Percentiles rank a stretch among this genome's conserved stretches.
Conservation (phyloP, 2,113 vertebrate genomes). For the Phylloscopus trochiloides region DNA sequence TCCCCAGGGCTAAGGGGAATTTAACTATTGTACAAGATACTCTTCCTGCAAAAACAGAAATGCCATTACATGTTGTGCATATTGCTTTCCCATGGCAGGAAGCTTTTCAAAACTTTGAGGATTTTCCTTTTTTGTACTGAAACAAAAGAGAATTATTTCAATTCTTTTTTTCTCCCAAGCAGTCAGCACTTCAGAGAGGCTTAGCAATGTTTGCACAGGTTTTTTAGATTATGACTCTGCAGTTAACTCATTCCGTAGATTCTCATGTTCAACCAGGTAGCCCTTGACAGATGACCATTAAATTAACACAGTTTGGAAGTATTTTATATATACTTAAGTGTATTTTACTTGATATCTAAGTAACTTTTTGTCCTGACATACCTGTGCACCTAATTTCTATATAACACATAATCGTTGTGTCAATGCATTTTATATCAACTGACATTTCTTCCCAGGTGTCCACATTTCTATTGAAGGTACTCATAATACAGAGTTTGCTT, state of each 20-base stretch:
- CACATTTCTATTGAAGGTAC: not conserved
- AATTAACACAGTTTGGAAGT: not conserved
- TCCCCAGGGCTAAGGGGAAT: not conserved
- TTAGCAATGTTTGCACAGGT: constrained; percentile 22
- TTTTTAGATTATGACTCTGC: constrained; percentile 31
- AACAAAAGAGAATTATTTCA: not conserved
- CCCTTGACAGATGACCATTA: constrained; percentile 11
- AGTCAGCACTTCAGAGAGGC: not conserved
- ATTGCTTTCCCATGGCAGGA: not conserved
- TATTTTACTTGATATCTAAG: not conserved
- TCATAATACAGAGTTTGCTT: not conserved
- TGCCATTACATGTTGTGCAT: not conserved
- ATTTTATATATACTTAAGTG: not conserved
- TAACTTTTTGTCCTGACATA: not conserved
- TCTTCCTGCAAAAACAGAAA: not conserved
- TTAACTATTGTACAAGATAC: not conserved
- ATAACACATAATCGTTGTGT: not conserved
- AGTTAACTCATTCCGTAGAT: not conserved
- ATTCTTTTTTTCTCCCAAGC: not conserved
- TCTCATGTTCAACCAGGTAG: not conserved
- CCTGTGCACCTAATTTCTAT: not conserved
- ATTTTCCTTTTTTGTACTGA: not conserved
- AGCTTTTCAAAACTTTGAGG: not conserved
- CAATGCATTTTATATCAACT: not conserved
- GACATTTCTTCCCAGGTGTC: not conserved